Base-by-base conservation (phyloP, 2,113 vertebrate species). In the Myodes glareolus region DNA sequence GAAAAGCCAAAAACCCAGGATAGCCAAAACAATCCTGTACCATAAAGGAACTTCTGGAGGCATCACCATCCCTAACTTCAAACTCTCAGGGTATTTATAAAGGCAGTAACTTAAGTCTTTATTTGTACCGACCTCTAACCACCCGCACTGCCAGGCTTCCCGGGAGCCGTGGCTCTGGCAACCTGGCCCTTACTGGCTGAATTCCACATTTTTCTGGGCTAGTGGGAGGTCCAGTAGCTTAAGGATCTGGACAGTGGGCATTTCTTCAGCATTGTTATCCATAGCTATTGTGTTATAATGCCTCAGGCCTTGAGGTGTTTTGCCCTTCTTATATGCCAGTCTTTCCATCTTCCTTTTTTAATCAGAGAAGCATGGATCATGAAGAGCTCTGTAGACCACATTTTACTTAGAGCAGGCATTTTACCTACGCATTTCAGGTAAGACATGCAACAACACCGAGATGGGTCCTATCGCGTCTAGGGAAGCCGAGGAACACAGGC, bases 181-280 rank as follows among this genome's bases (percentile, higher is more conserved):
- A 7, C 21, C 55, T 72, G 2, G 17, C 16, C 29, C 50, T 98
- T 99, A 99, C 3, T 99, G 98, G 58, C 99, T 99, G 72, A 99
- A 99, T 99, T 33, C 29, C 82, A 84, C 63, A 7, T 31, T 36
- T 39, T 23, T 3, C 63, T 31, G n/a, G 4, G 31, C 27, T 61
- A 7, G 27, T 17, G 50, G 58, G 75, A 67, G 86, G 68, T 13
- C 61, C 7, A 33, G 12, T 0, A 78, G 47, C 85, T 85, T 90
- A 23, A 85, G 47, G 78, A 25, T n/a, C 50, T 73, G 61, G 9
- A 16, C 42, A 27, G 0, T 33, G 76, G 58, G 86, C 29, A 50
- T 85, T 70, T 63, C 9, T 33, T 68, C 47, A 55, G 50, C 36
- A 68, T 6, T 5, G 63, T 68, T 4, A 0, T 47, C 58, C 42